Evolutionary conservation across 1,140 invertebrate species (phyloP), one percentile per base, ranked within the genome.

Genomic region (Pantala flavescens): DNA sequence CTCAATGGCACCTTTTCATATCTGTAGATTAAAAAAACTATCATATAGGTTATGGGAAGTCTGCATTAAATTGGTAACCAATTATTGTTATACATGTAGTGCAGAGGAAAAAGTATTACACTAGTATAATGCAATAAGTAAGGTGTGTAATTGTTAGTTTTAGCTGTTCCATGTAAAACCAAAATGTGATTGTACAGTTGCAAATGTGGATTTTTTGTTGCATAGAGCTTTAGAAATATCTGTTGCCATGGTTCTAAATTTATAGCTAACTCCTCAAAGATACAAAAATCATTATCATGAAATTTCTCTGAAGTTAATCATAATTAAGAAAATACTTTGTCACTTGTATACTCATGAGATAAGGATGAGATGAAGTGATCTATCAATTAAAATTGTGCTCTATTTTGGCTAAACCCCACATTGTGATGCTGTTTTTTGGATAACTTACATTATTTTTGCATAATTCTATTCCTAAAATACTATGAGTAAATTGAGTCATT

Each of bases 1-100:
- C 75, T 76, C 74, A 76, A 76, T 76, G 75, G 75, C 75, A 76
- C 75, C 43, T 76, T 76, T 76, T 76, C 75, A 49, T 74, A 74
- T 74, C 55, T 36, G 36, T 71, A 74, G 55, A 74, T 74, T 70
- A 70, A 70, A 23, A n/a, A 70, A 74, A 28, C 43, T 36, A 74
- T 28, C 12, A 19, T 74, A 70, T 72, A 63, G 49, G 63, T 76
- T 76, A 74, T 28, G 70, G 73, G 73, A 76, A 43, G 73, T 74
- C 75, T 75, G 75, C 72, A 63, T 73, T 73, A 75, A 63, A 49
- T 70, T 71, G 73, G 73, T 72, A 76, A 76, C 70, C 24, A 21
- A 72, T 70, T 70, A 71, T 75, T 75, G 71, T 75, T 72, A 75
- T 72, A 75, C 72, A 75, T 73, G 71, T 70, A 73, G 72, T 72